These are phyloP conservation scores for Rhombomys opimus DNA, from an alignment of 2,113 vertebrate species.

Conservation along the genomic window DNA sequence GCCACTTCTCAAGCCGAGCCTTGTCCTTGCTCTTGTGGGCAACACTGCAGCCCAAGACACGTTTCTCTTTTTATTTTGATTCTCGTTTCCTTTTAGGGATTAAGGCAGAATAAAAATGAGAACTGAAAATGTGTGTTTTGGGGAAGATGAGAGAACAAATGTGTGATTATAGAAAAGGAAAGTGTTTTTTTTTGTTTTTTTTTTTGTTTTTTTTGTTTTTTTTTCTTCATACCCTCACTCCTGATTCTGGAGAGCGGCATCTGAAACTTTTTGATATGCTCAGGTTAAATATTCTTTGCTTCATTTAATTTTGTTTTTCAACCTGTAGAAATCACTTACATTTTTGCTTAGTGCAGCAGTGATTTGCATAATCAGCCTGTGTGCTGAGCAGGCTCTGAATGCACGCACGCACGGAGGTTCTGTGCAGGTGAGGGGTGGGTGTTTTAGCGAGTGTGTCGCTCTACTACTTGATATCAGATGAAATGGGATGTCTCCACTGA, in stretches of 20 bases:
- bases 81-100: slow-evolving; percentile 48
- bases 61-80: slow-evolving; percentile 51
- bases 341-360: slow-evolving; percentile 15
- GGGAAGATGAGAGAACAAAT: neutral
- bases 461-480: neutral
- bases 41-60: neutral
- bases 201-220: too few relatives aligned
- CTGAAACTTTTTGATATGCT: slow-evolving; percentile 2
- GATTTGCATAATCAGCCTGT: slow-evolving; percentile 8
- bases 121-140: slow-evolving; percentile 6
- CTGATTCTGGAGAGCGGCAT: neutral
- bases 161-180: slow-evolving; percentile 43
- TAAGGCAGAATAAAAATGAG: slow-evolving; percentile 33
- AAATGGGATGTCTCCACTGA: slow-evolving; percentile 57
- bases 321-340: slow-evolving; percentile 45
- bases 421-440: neutral
- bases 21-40: neutral
- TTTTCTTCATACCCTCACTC: too few relatives aligned
- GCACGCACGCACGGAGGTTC: neutral
- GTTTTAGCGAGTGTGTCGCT: neutral
- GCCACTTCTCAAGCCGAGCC: neutral
- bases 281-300: slow-evolving; percentile 49
- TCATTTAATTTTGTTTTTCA: slow-evolving; percentile 2
- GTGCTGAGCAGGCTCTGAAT: neutral
- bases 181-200: neutral